phyloP scores from a whole-genome alignment of 2,888 invertebrate species.

The Diploptera punctata region DNA sequence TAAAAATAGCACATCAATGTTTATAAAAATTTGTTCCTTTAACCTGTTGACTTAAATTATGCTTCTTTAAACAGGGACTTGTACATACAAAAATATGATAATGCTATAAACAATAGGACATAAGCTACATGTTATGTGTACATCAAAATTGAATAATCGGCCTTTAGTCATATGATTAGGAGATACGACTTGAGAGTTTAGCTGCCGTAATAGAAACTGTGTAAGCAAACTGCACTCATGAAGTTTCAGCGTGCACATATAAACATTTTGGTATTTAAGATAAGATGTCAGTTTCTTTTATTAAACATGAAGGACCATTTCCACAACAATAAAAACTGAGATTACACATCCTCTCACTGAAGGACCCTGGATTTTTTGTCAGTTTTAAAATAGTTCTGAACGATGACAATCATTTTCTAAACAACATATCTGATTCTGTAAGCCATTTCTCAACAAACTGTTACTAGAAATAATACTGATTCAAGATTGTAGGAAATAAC shows the following conservation, averaged over 20 bases:
- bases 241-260: not conserved
- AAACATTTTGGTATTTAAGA: constrained; percentile 1
- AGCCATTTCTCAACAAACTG: not conserved
- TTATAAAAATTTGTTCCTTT: too few species aligned
- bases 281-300: not conserved
- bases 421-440: constrained; percentile 6
- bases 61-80: not conserved
- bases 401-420: not conserved
- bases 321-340: constrained; percentile 12
- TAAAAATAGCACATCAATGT: too few species aligned
- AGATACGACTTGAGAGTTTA: not conserved
- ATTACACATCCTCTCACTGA: constrained; percentile 5
- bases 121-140: not conserved
- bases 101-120: not conserved
- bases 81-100: constrained; percentile 2
- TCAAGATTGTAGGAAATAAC: too few species aligned
- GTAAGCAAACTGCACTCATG: not conserved
- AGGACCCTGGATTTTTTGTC: not conserved
- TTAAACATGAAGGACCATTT: not conserved
- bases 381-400: not conserved
- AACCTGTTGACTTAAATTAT: too few species aligned
- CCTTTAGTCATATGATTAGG: not conserved
- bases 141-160: constrained; percentile 2
- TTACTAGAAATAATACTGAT: too few species aligned
- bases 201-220: constrained; percentile 1